Evolutionary conservation across 2,113 vertebrate species (phyloP).

Genomic region (Stomatorhinus ivindoensis): DNA sequence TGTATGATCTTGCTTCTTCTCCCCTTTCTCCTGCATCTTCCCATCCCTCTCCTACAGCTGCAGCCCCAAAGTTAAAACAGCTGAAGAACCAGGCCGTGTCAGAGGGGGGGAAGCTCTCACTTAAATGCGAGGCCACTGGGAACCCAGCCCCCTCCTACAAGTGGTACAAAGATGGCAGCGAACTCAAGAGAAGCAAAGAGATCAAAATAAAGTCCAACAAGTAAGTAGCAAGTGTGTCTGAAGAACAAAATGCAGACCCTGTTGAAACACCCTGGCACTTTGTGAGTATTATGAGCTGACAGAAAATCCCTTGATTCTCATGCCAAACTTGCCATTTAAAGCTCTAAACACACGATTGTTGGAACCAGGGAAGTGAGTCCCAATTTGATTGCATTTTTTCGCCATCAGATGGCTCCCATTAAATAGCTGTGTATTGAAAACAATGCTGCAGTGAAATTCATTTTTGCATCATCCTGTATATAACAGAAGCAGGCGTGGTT

Average conservation of each 20-base stretch:
- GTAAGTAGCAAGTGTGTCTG: constrained; percentile 58
- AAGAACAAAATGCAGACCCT: background rate
- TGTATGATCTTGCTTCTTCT: background rate
- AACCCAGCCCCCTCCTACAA: constrained; percentile 87
- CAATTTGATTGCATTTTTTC: background rate
- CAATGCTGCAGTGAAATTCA: background rate
- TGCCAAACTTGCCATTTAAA: background rate
- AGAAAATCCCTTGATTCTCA: background rate
- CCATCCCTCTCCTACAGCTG: constrained; percentile 55
- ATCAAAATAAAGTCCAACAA: constrained; percentile 93
- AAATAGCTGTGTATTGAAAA: background rate
- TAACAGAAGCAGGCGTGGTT: background rate
- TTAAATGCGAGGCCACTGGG: constrained; percentile 87
- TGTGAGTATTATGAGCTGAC: background rate
- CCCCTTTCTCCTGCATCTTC: constrained; percentile 26
- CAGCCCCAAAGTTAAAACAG: constrained; percentile 79
- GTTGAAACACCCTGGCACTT: background rate
- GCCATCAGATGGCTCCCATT: background rate
- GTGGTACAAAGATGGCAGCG: constrained; percentile 92
- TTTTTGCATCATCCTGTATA: background rate
- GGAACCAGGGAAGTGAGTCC: background rate
- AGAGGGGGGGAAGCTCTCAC: constrained; percentile 81
- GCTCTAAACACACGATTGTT: background rate
- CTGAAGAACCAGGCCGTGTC: constrained; percentile 79
- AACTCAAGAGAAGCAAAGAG: constrained; percentile 86